These are phyloP conservation scores for Heliopora coerulea DNA, from an alignment of 92 coral and sea anemone species.

Conservation along the genomic window DNA sequence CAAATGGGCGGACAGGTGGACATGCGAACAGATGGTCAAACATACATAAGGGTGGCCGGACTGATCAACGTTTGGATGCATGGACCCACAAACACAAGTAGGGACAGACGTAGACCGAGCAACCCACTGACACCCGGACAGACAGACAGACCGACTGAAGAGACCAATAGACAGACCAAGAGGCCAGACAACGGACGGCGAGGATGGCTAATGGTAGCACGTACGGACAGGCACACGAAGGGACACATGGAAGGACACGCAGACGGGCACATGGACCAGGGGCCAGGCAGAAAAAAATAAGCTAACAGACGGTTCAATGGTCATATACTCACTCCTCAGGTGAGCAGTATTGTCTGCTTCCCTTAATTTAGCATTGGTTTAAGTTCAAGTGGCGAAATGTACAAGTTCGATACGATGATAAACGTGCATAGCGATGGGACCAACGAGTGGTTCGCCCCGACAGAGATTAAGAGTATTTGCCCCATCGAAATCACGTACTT, in stretches of 20 bases:
- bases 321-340: no score
- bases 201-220: no score
- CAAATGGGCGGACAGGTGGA: no score
- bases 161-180: no score
- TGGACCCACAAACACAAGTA: no score
- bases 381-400: constrained; percentile 96
- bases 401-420: constrained; percentile 84
- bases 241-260: not conserved
- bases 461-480: constrained; percentile 82
- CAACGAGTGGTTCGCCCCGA: constrained; percentile 89
- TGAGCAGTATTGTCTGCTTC: not conserved
- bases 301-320: not conserved
- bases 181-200: no score
- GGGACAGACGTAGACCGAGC: no score
- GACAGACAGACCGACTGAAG: no score
- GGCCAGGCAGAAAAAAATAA: not conserved
- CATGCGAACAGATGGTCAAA: no score
- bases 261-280: not conserved
- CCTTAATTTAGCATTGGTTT: constrained; percentile 14
- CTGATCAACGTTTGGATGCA: no score
- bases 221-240: not conserved
- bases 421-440: constrained; percentile 66
- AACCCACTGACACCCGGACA: no score
- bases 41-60: no score
- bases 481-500: constrained; percentile 88